Evolutionary conservation across 2,888 invertebrate genomes (phyloP).

Genomic region (Hololepta plana): DNA sequence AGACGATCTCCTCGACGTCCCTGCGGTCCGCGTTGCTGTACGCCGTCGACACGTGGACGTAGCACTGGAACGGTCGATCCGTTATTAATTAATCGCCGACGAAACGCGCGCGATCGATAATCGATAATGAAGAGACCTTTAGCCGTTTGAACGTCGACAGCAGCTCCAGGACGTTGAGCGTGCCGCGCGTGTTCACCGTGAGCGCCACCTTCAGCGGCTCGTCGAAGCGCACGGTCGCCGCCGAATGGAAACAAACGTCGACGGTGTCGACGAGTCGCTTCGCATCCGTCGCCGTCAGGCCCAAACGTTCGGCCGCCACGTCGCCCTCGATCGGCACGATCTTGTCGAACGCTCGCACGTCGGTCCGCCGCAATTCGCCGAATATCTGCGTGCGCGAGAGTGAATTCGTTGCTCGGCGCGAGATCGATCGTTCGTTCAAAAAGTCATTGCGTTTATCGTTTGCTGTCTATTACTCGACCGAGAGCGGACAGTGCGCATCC

Average conservation of each 20-base stretch:
- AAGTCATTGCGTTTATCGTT: no score
- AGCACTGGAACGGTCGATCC: constrained; percentile 30
- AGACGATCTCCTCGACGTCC: constrained; percentile 68
- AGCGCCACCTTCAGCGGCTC: constrained; percentile 79
- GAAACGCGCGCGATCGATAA: no score
- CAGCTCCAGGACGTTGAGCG: constrained; percentile 63
- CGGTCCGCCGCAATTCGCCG: no score
- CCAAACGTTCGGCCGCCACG: constrained; percentile 50
- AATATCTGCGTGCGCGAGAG: no score
- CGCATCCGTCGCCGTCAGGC: constrained; percentile 47
- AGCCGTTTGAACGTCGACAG: constrained; percentile 65
- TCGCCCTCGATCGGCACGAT: constrained; percentile 57
- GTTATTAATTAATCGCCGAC: no score
- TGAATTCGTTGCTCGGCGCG: no score
- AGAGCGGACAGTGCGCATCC: no score
- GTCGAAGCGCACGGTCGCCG: constrained; percentile 87
- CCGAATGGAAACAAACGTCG: constrained; percentile 83
- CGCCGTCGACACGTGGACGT: constrained; percentile 89
- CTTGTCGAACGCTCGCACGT: constrained; percentile 47
- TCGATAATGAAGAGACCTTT: no score
- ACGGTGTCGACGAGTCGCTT: constrained; percentile 44
- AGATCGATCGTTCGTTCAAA: no score
- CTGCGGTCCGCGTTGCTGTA: constrained; percentile 83
- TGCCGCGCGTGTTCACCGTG: constrained; percentile 77
- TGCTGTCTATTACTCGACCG: no score